phyloP scores from a whole-genome alignment of 2,888 invertebrate species.

The Subacronicta megacephala region DNA sequence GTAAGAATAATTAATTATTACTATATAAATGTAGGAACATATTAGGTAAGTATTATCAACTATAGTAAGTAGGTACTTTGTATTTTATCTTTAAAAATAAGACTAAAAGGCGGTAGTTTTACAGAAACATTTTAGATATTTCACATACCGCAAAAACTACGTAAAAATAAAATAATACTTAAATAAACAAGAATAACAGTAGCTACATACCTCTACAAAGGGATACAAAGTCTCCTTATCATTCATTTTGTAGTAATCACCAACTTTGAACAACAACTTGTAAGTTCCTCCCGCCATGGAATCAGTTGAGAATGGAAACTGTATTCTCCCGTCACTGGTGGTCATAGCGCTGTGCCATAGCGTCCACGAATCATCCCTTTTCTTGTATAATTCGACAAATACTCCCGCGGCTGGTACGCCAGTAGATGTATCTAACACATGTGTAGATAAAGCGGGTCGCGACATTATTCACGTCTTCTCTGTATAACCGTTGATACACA shows the following conservation, averaged over 20 bases:
- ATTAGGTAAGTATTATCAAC: too few species aligned
- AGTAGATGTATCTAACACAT: constrained; percentile 92
- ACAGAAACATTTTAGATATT: background rate
- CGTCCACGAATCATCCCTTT: constrained; percentile 91
- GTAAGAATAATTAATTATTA: too few species aligned
- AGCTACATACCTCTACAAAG: constrained; percentile 91
- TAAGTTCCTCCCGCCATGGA: constrained; percentile 92
- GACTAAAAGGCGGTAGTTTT: background rate
- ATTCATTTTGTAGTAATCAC: constrained; percentile 91
- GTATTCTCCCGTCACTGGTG: constrained; percentile 91
- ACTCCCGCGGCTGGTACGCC: constrained; percentile 92
- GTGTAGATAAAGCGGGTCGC: constrained; percentile 92
- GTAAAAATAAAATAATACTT: background rate
- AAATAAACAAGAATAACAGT: background rate
- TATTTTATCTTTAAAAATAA: too few species aligned
- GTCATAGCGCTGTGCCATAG: constrained; percentile 91
- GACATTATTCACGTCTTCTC: constrained; percentile 68
- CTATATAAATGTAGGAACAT: too few species aligned
- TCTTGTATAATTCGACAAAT: constrained; percentile 91
- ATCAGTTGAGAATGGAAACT: constrained; percentile 89
- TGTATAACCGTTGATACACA: constrained; percentile 7
- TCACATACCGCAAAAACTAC: background rate
- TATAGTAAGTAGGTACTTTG: too few species aligned
- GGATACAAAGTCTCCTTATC: constrained; percentile 92
- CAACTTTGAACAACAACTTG: constrained; percentile 93